phyloP scores from a whole-genome alignment of 1,140 invertebrate species.

The Brachionus asplanchnoidis region DNA sequence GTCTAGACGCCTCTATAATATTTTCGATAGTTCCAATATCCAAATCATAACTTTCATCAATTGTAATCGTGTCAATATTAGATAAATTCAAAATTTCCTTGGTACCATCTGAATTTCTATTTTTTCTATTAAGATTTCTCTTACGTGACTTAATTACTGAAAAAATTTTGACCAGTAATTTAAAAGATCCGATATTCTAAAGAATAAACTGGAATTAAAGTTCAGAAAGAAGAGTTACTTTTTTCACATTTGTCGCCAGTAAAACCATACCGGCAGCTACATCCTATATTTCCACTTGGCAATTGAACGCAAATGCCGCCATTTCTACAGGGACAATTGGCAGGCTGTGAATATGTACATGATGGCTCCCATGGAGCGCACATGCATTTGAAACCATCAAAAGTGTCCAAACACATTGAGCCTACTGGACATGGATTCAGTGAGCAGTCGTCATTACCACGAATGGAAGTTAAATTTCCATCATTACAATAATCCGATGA shows the following conservation, averaged over 20 bases:
- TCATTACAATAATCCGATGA: constrained; percentile 37
- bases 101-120: neutral
- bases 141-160: constrained; percentile 11
- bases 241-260: constrained; percentile 40
- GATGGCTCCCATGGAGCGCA: constrained; percentile 40
- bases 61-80: neutral
- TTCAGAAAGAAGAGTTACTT: neutral
- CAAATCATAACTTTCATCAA: constrained; percentile 14
- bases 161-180: constrained; percentile 34
- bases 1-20: neutral
- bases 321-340: constrained; percentile 40
- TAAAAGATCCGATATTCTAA: neutral
- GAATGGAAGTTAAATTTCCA: constrained; percentile 28
- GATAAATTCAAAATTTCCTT: constrained; percentile 14
- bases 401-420: constrained; percentile 28
- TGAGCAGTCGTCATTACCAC: constrained; percentile 35
- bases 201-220: neutral
- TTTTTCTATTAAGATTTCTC: neutral
- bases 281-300: constrained; percentile 34
- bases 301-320: constrained; percentile 33
- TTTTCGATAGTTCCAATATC: neutral
- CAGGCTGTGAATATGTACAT: constrained; percentile 36
- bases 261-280: constrained; percentile 38
- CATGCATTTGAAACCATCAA: constrained; percentile 40
- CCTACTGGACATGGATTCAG: constrained; percentile 27